phyloP scores from a whole-genome alignment of 2,888 invertebrate species.

The Temnothorax rugatulus region DNA sequence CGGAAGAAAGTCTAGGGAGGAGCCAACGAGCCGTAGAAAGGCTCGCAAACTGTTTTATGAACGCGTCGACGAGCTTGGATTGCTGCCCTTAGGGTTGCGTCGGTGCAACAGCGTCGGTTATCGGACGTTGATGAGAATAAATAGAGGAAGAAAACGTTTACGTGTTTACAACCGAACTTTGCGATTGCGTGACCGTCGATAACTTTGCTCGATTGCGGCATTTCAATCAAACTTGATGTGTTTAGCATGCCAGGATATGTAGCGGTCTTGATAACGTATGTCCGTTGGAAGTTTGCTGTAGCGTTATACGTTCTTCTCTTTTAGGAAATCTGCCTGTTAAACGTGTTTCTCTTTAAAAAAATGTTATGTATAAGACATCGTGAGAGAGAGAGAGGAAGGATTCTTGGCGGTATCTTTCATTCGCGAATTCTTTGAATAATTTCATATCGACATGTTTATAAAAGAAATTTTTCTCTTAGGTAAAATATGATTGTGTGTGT shows the following conservation, averaged over 20 bases:
- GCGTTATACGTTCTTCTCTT: not conserved
- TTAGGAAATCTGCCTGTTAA: not conserved
- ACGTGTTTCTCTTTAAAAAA: not conserved
- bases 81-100: conserved; percentile 75
- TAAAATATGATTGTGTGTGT: not conserved
- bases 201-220: conserved; percentile 4
- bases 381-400: not conserved
- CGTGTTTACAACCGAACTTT: conserved; percentile 52
- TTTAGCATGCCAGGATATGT: not conserved
- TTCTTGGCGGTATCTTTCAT: not conserved
- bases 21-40: conserved; percentile 73
- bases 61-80: conserved; percentile 79
- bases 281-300: not conserved
- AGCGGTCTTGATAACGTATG: not conserved
- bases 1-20: conserved; percentile 49
- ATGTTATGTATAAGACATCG: not conserved
- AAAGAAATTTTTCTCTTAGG: not conserved
- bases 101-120: conserved; percentile 59
- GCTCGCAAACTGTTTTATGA: conserved; percentile 82
- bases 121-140: conserved; percentile 74
- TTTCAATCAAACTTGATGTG: conserved; percentile 15
- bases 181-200: conserved; percentile 16
- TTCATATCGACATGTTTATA: not conserved
- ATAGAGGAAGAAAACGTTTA: conserved; percentile 79
- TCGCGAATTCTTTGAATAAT: not conserved